Base-by-base conservation (phyloP, 2,888 invertebrate species). In the Byasa hedistus region DNA sequence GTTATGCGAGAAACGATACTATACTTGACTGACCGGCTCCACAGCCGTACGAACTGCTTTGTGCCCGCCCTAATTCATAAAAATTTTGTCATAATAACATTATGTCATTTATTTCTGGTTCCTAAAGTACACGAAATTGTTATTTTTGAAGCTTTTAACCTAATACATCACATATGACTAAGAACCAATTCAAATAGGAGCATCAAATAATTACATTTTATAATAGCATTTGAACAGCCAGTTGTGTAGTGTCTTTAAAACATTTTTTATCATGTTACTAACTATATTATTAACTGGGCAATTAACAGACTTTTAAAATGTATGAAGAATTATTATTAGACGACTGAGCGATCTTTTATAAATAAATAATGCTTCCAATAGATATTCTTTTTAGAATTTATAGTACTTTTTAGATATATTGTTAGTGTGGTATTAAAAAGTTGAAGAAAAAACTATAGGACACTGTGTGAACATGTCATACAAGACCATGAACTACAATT, bases 1-100 rank as follows among this genome's bases (percentile, higher is more conserved):
- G 67, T 65, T 65, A 71, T 70, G 69, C 66, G 69, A 72, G 71
- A 70, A 69, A 70, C 73, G 73, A 74, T 76, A 79, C 78, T 15
- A 72, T 73, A 75, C 73, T 78, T 67, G 69, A 70, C 73, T 73
- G 75, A 77, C 72, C 68, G 71, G 76, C 68, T 70, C 21, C 39
- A 71, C 70, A 72, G 78, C 74, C 74, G 75, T 76, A 74, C 73
- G 75, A 70, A 77, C 70, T 71, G 66, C 57, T 68, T 61, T 68
- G 62, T 71, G 69, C 22, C 66, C 64, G 69, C 22, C 66, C 64
- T 64, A 36, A 15, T 21, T 36, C 39, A 23, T 48, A 36, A 32
- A 48, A 48, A n/a, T 48, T 48, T 48, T 48, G 48, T n/a, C n/a
- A 3, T 44, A 48, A 48, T 48, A 19, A 19, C 12, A 48, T 48